Evolutionary conservation across 2,888 invertebrate genomes (phyloP).

Genomic region (Nematopogon swammerdamellus): DNA sequence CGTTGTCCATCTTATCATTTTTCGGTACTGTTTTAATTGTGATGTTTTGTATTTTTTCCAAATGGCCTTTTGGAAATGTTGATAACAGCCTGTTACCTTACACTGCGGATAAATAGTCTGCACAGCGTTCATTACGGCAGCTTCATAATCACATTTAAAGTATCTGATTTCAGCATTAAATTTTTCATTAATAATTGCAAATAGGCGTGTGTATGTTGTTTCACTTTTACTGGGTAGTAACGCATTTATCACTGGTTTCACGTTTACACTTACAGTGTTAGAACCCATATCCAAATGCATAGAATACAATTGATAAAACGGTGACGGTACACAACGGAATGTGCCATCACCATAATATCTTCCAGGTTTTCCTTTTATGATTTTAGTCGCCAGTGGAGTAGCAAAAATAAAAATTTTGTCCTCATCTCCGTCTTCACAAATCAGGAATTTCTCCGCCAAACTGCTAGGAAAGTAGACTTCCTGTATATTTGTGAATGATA

Average conservation of each 20-base stretch:
- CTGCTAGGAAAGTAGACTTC: constrained; percentile 3
- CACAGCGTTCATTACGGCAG: constrained; percentile 6
- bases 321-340: constrained; percentile 5
- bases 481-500: constrained; percentile 4
- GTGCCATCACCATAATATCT: constrained; percentile 5
- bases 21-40: constrained; percentile 2
- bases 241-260: constrained; percentile 7
- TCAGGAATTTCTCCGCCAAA: constrained; percentile 4
- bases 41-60: constrained; percentile 3
- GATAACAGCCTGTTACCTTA: constrained; percentile 5
- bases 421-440: constrained; percentile 3
- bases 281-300: constrained; percentile 6
- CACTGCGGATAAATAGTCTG: constrained; percentile 2
- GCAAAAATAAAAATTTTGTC: too few relatives aligned
- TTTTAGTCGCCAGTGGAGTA: not conserved
- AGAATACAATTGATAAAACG: constrained; percentile 6
- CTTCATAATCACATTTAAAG: constrained; percentile 6
- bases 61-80: constrained; percentile 5
- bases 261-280: constrained; percentile 4
- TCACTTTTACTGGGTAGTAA: constrained; percentile 3
- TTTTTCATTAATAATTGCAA: constrained; percentile 5
- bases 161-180: constrained; percentile 2
- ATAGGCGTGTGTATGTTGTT: constrained; percentile 4
- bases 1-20: constrained; percentile 4
- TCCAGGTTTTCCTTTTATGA: constrained; percentile 2